phyloP scores from a whole-genome alignment of 1,140 invertebrate species.

The Drosophila triauraria region DNA sequence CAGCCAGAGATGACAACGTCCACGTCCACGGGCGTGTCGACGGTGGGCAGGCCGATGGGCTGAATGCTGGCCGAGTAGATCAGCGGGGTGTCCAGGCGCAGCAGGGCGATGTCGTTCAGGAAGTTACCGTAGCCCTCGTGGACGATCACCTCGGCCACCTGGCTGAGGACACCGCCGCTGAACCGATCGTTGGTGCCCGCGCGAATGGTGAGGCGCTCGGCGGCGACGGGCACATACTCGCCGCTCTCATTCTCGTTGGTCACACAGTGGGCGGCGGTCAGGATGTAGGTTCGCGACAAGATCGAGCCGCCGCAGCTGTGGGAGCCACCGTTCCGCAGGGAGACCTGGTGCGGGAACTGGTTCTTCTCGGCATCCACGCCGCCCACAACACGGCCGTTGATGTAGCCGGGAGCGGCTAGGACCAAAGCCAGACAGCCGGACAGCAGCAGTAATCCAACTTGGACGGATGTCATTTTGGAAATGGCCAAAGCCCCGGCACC shows the following conservation, averaged over 20 bases:
- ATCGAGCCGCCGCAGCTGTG: slow-evolving; percentile 87
- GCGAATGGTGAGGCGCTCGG: slow-evolving; percentile 42
- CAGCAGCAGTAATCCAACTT: slow-evolving; percentile 10
- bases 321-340: slow-evolving; percentile 73
- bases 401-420: slow-evolving; percentile 24
- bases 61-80: slow-evolving; percentile 78
- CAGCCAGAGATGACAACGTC: slow-evolving; percentile 85
- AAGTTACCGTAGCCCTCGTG: slow-evolving; percentile 83
- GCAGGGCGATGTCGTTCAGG: slow-evolving; percentile 86
- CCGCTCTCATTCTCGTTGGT: slow-evolving; percentile 15
- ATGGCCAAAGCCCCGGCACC: background rate
- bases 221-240: background rate
- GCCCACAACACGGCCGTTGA: slow-evolving; percentile 84
- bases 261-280: slow-evolving; percentile 87
- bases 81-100: slow-evolving; percentile 81
- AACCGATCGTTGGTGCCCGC: slow-evolving; percentile 64
- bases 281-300: slow-evolving; percentile 85
- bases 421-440: slow-evolving; percentile 1
- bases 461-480: slow-evolving; percentile 21
- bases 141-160: slow-evolving; percentile 56
- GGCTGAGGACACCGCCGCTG: slow-evolving; percentile 50
- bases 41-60: slow-evolving; percentile 66
- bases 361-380: slow-evolving; percentile 83
- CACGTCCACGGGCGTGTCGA: slow-evolving; percentile 59
- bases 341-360: slow-evolving; percentile 86